A percentile compares a stretch with the other conserved stretches of the same genome.
phyloP scores from a whole-genome alignment of 2,113 vertebrate species.

The Hydropotes inermis region DNA sequence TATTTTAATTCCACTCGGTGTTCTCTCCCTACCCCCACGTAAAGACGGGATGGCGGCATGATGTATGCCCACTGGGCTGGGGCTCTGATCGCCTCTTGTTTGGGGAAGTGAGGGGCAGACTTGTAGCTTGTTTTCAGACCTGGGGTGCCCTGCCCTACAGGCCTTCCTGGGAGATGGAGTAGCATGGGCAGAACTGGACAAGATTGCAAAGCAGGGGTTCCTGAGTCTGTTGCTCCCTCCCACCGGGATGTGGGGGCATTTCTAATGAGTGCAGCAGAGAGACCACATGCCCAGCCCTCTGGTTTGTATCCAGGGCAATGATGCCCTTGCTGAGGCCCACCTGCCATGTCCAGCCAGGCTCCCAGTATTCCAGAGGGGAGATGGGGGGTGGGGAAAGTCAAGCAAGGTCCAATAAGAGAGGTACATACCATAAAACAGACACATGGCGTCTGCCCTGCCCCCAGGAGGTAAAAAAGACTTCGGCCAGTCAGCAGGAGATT shows the following conservation, averaged over 20 bases:
- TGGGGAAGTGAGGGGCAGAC: too few species aligned
- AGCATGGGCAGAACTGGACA: neutral
- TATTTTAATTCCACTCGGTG: neutral
- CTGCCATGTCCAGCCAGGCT: neutral
- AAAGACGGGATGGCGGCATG: accelerated
- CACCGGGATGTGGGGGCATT: accelerated
- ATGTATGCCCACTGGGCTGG: neutral
- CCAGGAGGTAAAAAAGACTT: slow-evolving; percentile 89
- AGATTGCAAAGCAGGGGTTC: accelerated
- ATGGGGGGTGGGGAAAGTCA: neutral
- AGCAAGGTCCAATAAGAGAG: neutral
- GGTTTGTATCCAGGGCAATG: accelerated
- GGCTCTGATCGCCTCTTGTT: neutral
- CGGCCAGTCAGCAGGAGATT: slow-evolving; percentile 97
- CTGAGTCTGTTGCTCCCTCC: accelerated
- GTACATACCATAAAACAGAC: slow-evolving; percentile 91
- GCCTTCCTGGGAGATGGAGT: accelerated
- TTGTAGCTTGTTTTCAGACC: neutral
- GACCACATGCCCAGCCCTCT: neutral
- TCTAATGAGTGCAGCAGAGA: neutral
- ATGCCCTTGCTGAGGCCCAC: too few species aligned
- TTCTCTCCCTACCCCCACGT: neutral
- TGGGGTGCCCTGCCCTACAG: accelerated
- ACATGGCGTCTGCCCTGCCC: slow-evolving; percentile 88
- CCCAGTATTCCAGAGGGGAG: neutral